A percentile compares a stretch with the other conserved stretches of the same genome.
Evolutionary conservation across 2,113 vertebrate species (phyloP).

Genomic region (Oceanodroma tethys): DNA sequence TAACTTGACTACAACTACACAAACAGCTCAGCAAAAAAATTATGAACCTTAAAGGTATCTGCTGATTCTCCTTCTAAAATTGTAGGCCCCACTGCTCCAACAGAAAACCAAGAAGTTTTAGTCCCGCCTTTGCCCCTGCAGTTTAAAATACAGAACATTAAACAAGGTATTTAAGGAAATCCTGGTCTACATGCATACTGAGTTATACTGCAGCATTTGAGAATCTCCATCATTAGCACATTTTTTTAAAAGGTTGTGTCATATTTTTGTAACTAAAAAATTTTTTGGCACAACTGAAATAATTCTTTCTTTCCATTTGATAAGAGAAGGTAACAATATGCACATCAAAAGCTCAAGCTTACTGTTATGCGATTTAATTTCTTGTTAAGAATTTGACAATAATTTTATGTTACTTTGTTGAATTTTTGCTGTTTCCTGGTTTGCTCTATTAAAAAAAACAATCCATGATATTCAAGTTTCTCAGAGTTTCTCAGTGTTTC

Average conservation of each 20-base stretch:
- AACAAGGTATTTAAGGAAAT: background rate
- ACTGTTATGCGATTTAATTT: background rate
- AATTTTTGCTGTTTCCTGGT: background rate
- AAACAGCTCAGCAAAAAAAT: background rate
- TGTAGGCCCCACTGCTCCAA: background rate
- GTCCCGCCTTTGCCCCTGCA: background rate
- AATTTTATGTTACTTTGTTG: background rate
- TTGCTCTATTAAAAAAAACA: background rate
- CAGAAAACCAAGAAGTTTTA: background rate
- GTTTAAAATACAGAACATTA: background rate
- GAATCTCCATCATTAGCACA: background rate
- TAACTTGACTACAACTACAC: background rate
- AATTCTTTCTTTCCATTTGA: background rate
- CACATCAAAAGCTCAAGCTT: background rate
- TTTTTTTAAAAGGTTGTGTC: background rate
- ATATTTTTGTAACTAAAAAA: background rate
- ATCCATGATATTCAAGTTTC: slow-evolving; percentile 19
- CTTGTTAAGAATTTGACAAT: background rate
- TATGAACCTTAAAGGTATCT: background rate
- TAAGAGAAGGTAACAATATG: background rate
- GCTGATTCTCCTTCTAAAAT: background rate
- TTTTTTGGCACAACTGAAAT: background rate
- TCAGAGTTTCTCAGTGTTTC: slow-evolving; percentile 30
- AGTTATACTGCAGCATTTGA: background rate
- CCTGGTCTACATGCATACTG: background rate